A percentile compares a stretch with the other conserved stretches of the same genome.
These are phyloP conservation scores for Hydropotes inermis DNA, from an alignment of 2,113 vertebrate species.

Conservation along the genomic window DNA sequence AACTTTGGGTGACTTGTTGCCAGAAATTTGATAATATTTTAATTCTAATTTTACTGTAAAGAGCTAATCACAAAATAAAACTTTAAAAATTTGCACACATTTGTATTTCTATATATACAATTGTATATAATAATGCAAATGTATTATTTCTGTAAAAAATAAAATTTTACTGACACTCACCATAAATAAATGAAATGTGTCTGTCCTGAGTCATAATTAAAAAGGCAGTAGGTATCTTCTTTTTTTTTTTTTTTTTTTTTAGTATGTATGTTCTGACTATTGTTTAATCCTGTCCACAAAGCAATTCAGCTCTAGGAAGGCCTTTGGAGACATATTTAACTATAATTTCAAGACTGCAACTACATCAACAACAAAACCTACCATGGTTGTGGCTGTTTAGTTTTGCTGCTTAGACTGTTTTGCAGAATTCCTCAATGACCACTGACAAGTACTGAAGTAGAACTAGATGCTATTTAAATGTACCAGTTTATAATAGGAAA, in stretches of 20 bases:
- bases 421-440: not conserved
- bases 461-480: not conserved
- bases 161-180: not conserved
- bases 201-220: not conserved
- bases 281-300: not conserved
- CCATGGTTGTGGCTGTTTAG: not conserved
- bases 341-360: not conserved
- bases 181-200: not conserved
- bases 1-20: not conserved
- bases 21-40: constrained; percentile 26
- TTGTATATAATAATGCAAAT: not conserved
- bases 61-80: not conserved
- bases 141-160: not conserved
- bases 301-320: not conserved
- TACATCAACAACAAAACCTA: not conserved
- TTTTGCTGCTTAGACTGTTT: not conserved
- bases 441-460: not conserved
- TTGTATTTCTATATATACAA: not conserved
- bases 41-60: not conserved
- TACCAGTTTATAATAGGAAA: not conserved
- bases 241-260: too few species aligned
- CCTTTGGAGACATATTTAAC: not conserved
- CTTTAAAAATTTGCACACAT: not conserved
- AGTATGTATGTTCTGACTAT: not conserved
- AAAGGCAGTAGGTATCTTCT: not conserved